phyloP scores from a whole-genome alignment of 37 sponge, comb jelly and placozoan species.

The Diacarnus erythraeanus region DNA sequence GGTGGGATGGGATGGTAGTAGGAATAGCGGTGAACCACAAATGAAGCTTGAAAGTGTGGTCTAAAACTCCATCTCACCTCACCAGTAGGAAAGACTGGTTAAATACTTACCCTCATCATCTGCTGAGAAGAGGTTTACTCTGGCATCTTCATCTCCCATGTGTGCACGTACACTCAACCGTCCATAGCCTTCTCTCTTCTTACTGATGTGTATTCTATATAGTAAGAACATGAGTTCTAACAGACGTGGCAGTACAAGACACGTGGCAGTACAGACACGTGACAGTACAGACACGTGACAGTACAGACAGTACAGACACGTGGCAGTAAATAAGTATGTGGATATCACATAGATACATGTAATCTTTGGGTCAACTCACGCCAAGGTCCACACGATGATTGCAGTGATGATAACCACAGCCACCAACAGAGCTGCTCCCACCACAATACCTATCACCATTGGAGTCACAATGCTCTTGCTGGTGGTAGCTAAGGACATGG shows the following conservation, averaged over 20 bases:
- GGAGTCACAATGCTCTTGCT: background rate
- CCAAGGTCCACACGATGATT: slow-evolving; percentile 10
- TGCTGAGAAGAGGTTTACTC: slow-evolving; percentile 18
- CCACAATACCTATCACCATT: background rate
- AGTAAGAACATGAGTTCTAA: too few relatives aligned
- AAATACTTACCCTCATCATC: slow-evolving; percentile 2
- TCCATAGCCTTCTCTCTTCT: background rate
- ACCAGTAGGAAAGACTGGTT: too few relatives aligned
- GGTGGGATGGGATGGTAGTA: too few relatives aligned
- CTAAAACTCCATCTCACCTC: too few relatives aligned
- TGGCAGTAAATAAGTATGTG: background rate
- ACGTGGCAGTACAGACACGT: background rate
- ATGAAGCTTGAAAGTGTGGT: too few relatives aligned
- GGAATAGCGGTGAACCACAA: too few relatives aligned
- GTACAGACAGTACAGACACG: background rate
- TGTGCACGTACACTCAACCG: slow-evolving; percentile 19
- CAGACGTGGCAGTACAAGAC: too few relatives aligned
- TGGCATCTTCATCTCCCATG: slow-evolving; percentile 2
- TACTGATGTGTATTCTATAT: background rate
- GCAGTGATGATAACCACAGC: slow-evolving; percentile 3
- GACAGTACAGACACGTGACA: background rate
- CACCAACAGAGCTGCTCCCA: too few relatives aligned
- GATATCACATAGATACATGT: background rate
- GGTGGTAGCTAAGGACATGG: too few relatives aligned
- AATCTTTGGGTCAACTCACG: background rate